phyloP scores from a whole-genome alignment of 2,797 vertebrate genomes.

The Chelonia mydas region DNA sequence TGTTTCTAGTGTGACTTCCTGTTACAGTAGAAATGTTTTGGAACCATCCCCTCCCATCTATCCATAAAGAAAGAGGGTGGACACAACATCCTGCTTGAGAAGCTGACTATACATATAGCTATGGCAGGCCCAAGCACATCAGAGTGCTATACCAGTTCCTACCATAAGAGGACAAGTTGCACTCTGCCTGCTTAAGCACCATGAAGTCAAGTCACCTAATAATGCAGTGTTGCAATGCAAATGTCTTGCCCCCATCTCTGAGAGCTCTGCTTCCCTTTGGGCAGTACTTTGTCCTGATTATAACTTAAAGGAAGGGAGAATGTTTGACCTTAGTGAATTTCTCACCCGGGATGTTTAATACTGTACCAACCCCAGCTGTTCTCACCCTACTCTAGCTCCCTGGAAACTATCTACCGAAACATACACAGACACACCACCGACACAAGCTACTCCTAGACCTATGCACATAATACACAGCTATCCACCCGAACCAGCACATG shows the following conservation, averaged over 20 bases:
- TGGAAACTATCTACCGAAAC: background rate
- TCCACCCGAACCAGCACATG: rapidly evolving
- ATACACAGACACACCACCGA: background rate
- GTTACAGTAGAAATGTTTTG: background rate
- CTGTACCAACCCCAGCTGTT: background rate
- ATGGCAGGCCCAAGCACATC: background rate
- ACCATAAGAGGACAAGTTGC: background rate
- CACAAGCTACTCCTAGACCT: background rate
- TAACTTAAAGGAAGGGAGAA: background rate
- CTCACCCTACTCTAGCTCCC: background rate
- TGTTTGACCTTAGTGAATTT: background rate
- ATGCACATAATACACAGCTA: background rate
- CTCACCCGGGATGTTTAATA: background rate
- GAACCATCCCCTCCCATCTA: background rate
- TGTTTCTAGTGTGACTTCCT: background rate
- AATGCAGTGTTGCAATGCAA: background rate
- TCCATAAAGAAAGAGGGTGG: background rate
- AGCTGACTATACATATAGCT: rapidly evolving
- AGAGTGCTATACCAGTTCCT: background rate
- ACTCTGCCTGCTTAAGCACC: rapidly evolving
- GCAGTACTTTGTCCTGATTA: background rate
- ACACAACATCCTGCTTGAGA: rapidly evolving
- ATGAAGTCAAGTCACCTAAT: rapidly evolving
- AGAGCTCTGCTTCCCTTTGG: background rate
- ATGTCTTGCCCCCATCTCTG: rapidly evolving